Evolutionary conservation across 2,888 invertebrate species (phyloP), one percentile per base, ranked within the genome.

Genomic region (Apodemia duryi): DNA sequence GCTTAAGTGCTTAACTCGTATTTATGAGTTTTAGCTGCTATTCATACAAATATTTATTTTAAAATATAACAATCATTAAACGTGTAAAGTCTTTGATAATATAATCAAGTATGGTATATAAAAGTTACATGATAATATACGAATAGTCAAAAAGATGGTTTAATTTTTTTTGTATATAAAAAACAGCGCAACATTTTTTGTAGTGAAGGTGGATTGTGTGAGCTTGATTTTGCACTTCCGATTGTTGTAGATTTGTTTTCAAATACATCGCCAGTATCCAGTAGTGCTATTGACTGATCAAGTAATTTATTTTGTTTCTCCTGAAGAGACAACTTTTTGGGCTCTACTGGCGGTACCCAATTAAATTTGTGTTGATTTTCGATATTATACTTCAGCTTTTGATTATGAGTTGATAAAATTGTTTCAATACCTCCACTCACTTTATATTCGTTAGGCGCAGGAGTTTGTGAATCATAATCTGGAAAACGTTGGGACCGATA

Each of bases 401-500:
- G 61, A 70, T 90, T 91, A 70, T 85, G 77, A 21, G 91, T 91
- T 2, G 67, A 57, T 66, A 91, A 72, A 63, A 90, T 72, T 5
- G 74, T 79, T 78, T 88, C 88, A 51, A 89, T 69, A 11, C 86
- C 88, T 65, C 77, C 71, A 1, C 69, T 66, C 11, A 85, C 69
- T 52, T 72, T 70, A 69, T 88, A 90, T 68, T 75, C 72, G 71
- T 88, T 88, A 10, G 88, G 88, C 10, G 84, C 77, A 2, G 91
- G 90, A 61, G 68, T 76, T 38, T 72, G 61, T 49, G 52, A 68
- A 7, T 2, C 38, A 21, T 29, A 29, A 0, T 64, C 11, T 32
- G 70, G 67, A 72, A 90, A 90, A 54, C 89, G 84, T 65, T 68
- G 64, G 9, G 79, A 67, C 64, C 85, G 79, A 65, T 51, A 71